These are phyloP conservation scores for Falco berigora DNA, from an alignment of 2,797 vertebrate genomes.

Conservation along the genomic window DNA sequence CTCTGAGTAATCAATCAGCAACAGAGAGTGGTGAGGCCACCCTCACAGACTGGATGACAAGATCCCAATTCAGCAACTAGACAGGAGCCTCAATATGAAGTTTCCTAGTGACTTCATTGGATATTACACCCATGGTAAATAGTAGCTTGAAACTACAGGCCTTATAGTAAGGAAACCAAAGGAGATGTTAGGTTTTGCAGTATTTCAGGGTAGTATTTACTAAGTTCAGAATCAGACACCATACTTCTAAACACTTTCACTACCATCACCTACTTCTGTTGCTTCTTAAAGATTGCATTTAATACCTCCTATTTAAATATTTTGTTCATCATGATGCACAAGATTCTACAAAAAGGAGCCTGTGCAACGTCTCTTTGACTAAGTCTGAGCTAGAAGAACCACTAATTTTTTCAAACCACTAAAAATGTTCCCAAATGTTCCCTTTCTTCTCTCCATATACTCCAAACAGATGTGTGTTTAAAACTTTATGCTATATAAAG, in stretches of 20 bases:
- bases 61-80: background rate
- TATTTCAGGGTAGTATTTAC: background rate
- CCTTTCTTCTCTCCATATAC: background rate
- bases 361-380: background rate
- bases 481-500: background rate
- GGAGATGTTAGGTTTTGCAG: background rate
- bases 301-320: background rate
- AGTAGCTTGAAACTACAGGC: background rate
- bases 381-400: background rate
- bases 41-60: background rate
- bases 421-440: background rate
- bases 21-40: background rate
- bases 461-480: slow-evolving; percentile 19
- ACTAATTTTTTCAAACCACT: background rate
- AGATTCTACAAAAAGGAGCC: background rate
- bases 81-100: background rate
- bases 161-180: background rate
- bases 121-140: background rate
- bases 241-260: background rate
- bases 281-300: background rate
- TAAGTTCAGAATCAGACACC: background rate
- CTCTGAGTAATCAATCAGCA: background rate
- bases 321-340: background rate
- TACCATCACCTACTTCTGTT: background rate
- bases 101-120: background rate